Evolutionary conservation across 2,797 vertebrate genomes (phyloP).

Genomic region (Hippocampus kuda): DNA sequence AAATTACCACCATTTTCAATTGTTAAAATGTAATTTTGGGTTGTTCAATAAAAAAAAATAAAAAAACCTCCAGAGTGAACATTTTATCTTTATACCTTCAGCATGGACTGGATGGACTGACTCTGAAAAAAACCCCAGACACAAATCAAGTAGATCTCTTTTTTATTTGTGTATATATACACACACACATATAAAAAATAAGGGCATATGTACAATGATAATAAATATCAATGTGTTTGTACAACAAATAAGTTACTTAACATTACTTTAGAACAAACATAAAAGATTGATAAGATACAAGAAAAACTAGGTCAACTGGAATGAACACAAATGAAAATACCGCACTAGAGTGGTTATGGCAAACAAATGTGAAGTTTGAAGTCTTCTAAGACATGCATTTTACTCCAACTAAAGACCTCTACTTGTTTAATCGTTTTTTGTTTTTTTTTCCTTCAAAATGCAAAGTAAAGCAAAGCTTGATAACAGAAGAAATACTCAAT

Average conservation of each 20-base stretch:
- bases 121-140: constrained; percentile 2
- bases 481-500: constrained; percentile 25
- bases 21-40: not conserved
- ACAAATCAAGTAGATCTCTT: constrained; percentile 56
- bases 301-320: constrained; percentile 36
- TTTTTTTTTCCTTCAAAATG: constrained; percentile 27
- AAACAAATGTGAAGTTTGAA: constrained; percentile 20
- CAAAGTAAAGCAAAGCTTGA: constrained; percentile 30
- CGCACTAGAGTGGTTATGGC: constrained; percentile 30
- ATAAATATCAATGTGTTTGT: constrained; percentile 80
- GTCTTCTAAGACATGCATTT: constrained; percentile 49
- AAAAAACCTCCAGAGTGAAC: not conserved
- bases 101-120: not conserved
- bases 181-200: constrained; percentile 81
- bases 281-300: constrained; percentile 48
- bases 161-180: constrained; percentile 75
- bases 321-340: constrained; percentile 41
- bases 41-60: not conserved
- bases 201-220: constrained; percentile 79
- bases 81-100: not conserved
- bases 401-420: constrained; percentile 39
- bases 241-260: constrained; percentile 81
- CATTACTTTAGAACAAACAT: constrained; percentile 60
- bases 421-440: constrained; percentile 14
- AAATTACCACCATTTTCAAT: not conserved